Base-by-base conservation (phyloP, 2,888 invertebrate genomes). In the Napeogenes inachia region DNA sequence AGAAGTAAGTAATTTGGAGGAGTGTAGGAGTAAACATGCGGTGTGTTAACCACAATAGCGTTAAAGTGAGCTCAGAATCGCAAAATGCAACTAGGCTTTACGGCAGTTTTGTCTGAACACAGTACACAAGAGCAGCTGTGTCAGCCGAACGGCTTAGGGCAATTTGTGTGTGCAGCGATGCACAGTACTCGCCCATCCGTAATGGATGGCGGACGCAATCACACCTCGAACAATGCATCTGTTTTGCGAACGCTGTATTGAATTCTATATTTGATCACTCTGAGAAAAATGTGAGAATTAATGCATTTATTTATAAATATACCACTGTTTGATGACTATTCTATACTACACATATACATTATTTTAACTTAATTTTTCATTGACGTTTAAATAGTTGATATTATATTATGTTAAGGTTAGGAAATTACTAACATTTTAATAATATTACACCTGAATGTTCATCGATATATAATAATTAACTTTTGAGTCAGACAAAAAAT, bases 111-210 rank as follows among this genome's bases (percentile, higher is more conserved):
- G 61, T 66, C 61, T 62, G 57, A 55, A 66, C 55, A 58, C 57
- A 13, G 53, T 45, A 33, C 13, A 57, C 13, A 57, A 32, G 13
- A 30, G 50, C 80, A 83, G 85, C 80, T 82, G 81, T 82, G 80
- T 83, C 85, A 83, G 82, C 50, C 21, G 83, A 79, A 80, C 80
- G 79, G 78, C 78, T 74, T 74, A 68, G 77, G 78, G 80, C 83
- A 86, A 87, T 86, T 88, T 86, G 86, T 83, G 82, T 84, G 85
- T 84, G 85, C 85, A 84, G 75, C 81, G 75, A 83, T 80, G 85
- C 87, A 82, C 85, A 83, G 84, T 85, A 79, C 85, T 84, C 82
- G 87, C 81, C 80, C 85, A 74, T 71, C 75, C 74, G 78, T 83
- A 84, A 85, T 86, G 82, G 83, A 84, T 82, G 76, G 79, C 73